Percentiles rank a stretch among this genome's conserved stretches.
Conservation (phyloP, 2,888 invertebrate genomes). For the Tenthredo mesomela region DNA sequence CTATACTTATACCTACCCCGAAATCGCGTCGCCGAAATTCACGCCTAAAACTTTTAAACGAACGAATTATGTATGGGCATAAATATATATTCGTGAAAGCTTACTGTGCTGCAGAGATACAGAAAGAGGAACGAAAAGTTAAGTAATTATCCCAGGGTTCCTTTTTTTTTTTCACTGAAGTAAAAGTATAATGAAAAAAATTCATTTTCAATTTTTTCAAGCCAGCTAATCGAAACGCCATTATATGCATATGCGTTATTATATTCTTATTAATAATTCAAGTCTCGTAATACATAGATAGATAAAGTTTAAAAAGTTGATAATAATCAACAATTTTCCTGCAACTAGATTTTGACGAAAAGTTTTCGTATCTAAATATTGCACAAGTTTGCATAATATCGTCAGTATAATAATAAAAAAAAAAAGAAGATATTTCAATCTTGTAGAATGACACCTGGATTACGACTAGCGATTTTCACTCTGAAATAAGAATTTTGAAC, state of each 20-base stretch:
- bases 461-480: neutral
- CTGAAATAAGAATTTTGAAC: neutral
- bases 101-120: neutral
- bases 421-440: neutral
- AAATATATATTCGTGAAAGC: constrained; percentile 4
- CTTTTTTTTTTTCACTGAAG: neutral
- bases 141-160: neutral
- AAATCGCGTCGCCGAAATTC: neutral
- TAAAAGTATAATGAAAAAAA: neutral
- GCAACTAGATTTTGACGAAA: too few relatives aligned
- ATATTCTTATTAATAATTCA: neutral
- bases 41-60: constrained; percentile 40
- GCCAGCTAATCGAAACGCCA: neutral
- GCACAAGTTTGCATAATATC: too few relatives aligned
- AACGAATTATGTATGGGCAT: constrained; percentile 32
- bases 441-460: neutral
- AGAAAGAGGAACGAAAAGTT: neutral
- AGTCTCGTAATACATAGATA: neutral
- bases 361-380: too few relatives aligned
- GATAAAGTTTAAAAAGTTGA: neutral
- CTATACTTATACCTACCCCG: neutral
- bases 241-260: neutral
- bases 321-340: neutral
- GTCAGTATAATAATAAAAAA: too few relatives aligned
- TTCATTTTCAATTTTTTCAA: neutral